Conservation (phyloP, 2,888 invertebrate genomes). For the Clanis bilineata region DNA sequence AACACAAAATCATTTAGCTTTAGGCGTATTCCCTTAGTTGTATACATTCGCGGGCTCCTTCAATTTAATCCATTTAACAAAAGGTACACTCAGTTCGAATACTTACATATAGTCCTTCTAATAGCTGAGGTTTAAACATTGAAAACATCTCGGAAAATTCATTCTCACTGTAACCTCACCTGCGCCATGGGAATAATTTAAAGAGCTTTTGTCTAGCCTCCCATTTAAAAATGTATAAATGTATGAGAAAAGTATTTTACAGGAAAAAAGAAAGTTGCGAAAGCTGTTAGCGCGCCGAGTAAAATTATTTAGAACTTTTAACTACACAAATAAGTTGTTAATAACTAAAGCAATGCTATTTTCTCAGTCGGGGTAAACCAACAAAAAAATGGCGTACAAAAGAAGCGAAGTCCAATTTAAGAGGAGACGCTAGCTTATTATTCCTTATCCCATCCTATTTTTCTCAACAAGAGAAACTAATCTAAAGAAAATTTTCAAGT, state of each 20-base stretch:
- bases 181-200: slow-evolving; percentile 29
- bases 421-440: slow-evolving; percentile 72
- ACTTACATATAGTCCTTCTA: slow-evolving; percentile 21
- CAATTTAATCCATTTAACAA: background rate
- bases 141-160: slow-evolving; percentile 32
- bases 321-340: slow-evolving; percentile 52
- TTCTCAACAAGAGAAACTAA: slow-evolving; percentile 80
- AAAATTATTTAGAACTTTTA: slow-evolving; percentile 51
- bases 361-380: slow-evolving; percentile 38
- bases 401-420: slow-evolving; percentile 69
- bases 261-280: slow-evolving; percentile 16
- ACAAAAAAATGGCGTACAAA: slow-evolving; percentile 57
- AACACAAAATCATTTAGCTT: background rate
- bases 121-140: slow-evolving; percentile 28
- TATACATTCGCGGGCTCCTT: background rate
- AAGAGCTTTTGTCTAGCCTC: slow-evolving; percentile 26
- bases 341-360: slow-evolving; percentile 53
- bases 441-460: slow-evolving; percentile 73
- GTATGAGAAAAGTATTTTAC: slow-evolving; percentile 24
- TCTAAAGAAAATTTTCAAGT: slow-evolving; percentile 81
- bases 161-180: slow-evolving; percentile 26
- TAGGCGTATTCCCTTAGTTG: background rate
- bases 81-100: slow-evolving; percentile 13
- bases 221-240: slow-evolving; percentile 27
- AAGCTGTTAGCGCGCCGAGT: slow-evolving; percentile 35